Evolutionary conservation across 2,113 vertebrate species (phyloP).

Genomic region (Anarhynchus alexandrinus): DNA sequence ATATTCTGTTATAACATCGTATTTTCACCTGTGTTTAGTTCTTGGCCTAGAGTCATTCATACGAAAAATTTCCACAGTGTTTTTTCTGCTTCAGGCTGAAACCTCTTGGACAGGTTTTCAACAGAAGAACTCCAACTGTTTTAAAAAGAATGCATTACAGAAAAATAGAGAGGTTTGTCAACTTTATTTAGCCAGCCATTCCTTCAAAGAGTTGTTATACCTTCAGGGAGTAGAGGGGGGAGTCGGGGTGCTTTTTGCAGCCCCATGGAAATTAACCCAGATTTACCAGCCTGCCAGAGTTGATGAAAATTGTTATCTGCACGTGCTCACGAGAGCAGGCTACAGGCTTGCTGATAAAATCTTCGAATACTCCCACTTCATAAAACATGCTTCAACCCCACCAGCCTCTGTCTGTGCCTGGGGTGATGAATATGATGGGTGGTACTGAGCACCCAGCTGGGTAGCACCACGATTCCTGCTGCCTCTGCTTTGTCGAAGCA

Average conservation of each 20-base stretch:
- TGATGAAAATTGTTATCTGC: neutral
- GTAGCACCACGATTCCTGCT: neutral
- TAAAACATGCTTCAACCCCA: neutral
- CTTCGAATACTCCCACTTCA: neutral
- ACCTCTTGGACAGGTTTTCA: neutral
- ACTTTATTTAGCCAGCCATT: neutral
- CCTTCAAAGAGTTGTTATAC: constrained; percentile 4
- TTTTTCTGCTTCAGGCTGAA: constrained; percentile 27
- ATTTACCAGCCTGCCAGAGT: neutral
- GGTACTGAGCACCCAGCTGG: neutral
- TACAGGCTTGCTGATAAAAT: constrained; percentile 28
- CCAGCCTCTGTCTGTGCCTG: neutral
- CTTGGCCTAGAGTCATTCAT: constrained; percentile 17
- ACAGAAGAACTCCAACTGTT: neutral
- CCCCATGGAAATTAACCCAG: neutral
- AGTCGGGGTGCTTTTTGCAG: neutral
- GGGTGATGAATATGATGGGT: neutral
- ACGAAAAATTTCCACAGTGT: neutral
- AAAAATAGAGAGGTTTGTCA: constrained; percentile 21
- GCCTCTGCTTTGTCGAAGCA: neutral
- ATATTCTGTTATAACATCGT: neutral
- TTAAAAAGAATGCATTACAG: neutral
- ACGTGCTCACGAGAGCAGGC: neutral
- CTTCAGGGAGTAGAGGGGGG: neutral
- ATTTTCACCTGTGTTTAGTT: constrained; percentile 34